Evolutionary conservation across 2,113 vertebrate species (phyloP).

Genomic region (Chaenogobius annularis): DNA sequence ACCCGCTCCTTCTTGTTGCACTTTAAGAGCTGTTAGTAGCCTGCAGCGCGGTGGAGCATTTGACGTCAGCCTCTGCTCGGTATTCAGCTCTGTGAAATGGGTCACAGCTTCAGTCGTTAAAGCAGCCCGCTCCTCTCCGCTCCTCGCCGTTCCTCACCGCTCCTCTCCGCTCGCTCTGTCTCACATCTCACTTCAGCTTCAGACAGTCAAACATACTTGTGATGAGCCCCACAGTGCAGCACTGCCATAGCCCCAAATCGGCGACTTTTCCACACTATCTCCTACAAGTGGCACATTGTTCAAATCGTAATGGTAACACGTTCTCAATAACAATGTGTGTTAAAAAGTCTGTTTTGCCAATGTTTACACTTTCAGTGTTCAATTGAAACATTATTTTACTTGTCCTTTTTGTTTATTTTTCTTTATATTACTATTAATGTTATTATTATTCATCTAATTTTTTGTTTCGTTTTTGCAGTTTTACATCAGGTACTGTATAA

Average conservation of each 20-base stretch:
- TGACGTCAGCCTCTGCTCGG: conserved; percentile 72
- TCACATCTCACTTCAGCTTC: conserved; percentile 51
- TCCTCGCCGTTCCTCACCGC: conserved; percentile 29
- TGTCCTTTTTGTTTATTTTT: not conserved
- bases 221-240: conserved; percentile 29
- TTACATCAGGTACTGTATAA: not conserved
- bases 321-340: too few relatives aligned
- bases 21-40: conserved; percentile 52
- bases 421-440: not conserved
- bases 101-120: conserved; percentile 69
- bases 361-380: not conserved
- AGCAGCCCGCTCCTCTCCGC: conserved; percentile 37
- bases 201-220: conserved; percentile 45
- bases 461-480: not conserved
- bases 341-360: too few relatives aligned
- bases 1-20: conserved; percentile 38
- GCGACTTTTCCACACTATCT: not conserved
- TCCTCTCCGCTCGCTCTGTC: conserved; percentile 31
- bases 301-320: too few relatives aligned
- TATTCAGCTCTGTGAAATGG: conserved; percentile 74
- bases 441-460: not conserved
- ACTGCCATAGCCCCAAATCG: conserved; percentile 27
- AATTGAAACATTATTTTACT: not conserved
- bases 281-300: not conserved
- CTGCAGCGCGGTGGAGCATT: conserved; percentile 57